Evolutionary conservation across 2,113 vertebrate species (phyloP).

Genomic region (Mustela lutreola): DNA sequence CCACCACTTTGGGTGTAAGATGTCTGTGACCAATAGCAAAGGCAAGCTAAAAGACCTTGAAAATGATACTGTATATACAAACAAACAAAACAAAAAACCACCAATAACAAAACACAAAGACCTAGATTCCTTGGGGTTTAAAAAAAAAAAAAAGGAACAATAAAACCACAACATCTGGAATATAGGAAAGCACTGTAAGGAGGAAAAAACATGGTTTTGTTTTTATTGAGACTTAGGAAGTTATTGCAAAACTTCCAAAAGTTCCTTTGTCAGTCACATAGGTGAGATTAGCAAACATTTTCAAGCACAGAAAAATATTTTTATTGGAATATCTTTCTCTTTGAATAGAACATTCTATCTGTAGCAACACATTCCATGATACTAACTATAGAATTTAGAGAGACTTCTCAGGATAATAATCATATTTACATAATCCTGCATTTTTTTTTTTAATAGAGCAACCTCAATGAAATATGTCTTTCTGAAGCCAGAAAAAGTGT

Average conservation of each 20-base stretch:
- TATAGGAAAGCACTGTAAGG: not conserved
- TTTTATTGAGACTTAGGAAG: not conserved
- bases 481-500: not conserved
- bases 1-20: not conserved
- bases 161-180: not conserved
- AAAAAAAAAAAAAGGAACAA: not conserved
- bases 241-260: not conserved
- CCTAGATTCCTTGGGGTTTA: not conserved
- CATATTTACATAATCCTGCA: not conserved
- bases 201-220: not conserved
- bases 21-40: conserved; percentile 25
- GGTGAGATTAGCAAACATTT: not conserved
- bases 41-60: not conserved
- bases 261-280: not conserved
- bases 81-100: not conserved
- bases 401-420: not conserved
- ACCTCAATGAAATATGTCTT: not conserved
- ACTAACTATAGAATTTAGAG: not conserved
- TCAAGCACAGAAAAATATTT: not conserved
- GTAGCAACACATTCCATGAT: not conserved
- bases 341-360: not conserved
- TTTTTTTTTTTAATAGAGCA: not conserved
- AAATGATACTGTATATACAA: not conserved
- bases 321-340: not conserved
- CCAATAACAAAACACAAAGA: not conserved